Conservation (phyloP, 2,113 vertebrate genomes). For the Scartelaos histophorus region DNA sequence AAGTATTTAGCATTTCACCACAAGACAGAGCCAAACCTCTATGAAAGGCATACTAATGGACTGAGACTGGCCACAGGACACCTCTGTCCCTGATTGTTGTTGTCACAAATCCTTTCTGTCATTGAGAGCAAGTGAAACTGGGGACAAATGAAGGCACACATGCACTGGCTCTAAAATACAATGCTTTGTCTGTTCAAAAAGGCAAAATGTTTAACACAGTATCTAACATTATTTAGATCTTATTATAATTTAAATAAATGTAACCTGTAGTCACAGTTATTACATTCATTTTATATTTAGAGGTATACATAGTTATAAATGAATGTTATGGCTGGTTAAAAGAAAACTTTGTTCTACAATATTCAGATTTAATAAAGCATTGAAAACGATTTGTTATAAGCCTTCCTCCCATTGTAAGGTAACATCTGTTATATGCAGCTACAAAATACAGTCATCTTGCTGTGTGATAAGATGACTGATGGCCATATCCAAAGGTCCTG, state of each 20-base stretch:
- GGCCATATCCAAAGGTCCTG: neutral
- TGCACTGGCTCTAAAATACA: too few relatives aligned
- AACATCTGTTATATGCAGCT: neutral
- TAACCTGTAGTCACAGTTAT: too few relatives aligned
- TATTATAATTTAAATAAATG: too few relatives aligned
- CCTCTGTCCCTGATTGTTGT: conserved; percentile 16
- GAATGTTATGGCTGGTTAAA: too few relatives aligned
- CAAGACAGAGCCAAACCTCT: conserved; percentile 3
- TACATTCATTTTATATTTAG: too few relatives aligned
- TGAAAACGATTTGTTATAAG: neutral
- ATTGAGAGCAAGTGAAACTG: conserved; percentile 18
- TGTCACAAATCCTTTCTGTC: conserved; percentile 25
- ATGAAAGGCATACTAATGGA: conserved; percentile 25
- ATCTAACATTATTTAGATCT: too few relatives aligned
- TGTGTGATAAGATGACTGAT: conserved; percentile 7
- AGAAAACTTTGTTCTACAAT: too few relatives aligned
- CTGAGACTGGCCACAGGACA: conserved; percentile 22
- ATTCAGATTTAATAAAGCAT: too few relatives aligned
- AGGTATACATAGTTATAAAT: too few relatives aligned
- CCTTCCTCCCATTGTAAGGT: neutral
- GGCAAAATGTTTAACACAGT: too few relatives aligned
- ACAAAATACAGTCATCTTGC: neutral
- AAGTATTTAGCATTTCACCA: conserved; percentile 7
- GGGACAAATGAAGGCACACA: neutral
- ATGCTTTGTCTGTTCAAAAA: too few relatives aligned